phyloP scores from a whole-genome alignment of 2,113 vertebrate species.

The Panurus biarmicus region DNA sequence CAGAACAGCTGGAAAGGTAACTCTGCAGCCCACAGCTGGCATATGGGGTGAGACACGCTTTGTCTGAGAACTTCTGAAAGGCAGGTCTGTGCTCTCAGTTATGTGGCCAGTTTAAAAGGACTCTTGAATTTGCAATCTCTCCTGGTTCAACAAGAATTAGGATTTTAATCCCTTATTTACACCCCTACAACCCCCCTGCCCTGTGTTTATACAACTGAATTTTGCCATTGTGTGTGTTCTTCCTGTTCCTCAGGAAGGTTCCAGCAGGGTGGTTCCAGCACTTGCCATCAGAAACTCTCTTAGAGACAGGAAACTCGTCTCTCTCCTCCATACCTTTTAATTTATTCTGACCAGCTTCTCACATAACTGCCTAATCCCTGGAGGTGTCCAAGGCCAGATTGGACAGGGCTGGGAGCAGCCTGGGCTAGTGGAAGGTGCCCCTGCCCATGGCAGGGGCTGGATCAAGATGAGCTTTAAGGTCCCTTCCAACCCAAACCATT shows the following conservation, averaged over 20 bases:
- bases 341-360: not conserved
- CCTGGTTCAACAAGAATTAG: not conserved
- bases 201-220: not conserved
- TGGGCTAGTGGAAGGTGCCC: not conserved
- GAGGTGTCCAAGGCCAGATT: not conserved
- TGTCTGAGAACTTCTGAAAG: not conserved
- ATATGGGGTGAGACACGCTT: rapidly evolving
- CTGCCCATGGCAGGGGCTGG: not conserved
- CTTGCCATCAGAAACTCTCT: not conserved
- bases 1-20: not conserved
- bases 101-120: not conserved
- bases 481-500: not conserved
- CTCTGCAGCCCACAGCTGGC: rapidly evolving
- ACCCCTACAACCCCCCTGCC: rapidly evolving
- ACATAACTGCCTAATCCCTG: not conserved
- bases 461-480: not conserved
- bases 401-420: not conserved
- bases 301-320: not conserved
- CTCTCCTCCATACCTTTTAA: not conserved
- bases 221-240: not conserved
- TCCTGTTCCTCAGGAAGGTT: not conserved
- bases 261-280: not conserved
- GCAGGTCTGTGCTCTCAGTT: not conserved
- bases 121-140: not conserved
- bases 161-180: not conserved